A percentile compares a stretch with the other conserved stretches of the same genome.
These are phyloP conservation scores for Noctua comes DNA, from an alignment of 2,888 invertebrate genomes.

Conservation along the genomic window DNA sequence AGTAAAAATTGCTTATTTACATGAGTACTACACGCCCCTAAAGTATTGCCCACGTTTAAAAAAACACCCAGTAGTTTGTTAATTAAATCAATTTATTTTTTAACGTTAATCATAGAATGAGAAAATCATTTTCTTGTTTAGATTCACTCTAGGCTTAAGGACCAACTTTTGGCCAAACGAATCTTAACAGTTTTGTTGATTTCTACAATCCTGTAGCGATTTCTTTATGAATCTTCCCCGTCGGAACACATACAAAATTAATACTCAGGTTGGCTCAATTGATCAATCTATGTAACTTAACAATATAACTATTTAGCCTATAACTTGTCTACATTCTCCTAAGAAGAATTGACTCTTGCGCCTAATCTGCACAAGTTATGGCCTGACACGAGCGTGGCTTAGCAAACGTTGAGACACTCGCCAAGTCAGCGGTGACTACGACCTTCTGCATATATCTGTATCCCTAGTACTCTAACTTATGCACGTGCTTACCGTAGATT, in stretches of 20 bases:
- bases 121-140: no score
- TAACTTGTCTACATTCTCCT: background rate
- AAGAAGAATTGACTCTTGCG: background rate
- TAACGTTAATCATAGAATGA: no score
- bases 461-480: background rate
- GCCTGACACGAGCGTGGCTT: slow-evolving; percentile 3
- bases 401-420: slow-evolving; percentile 10
- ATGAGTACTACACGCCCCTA: no score
- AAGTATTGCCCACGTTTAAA: no score
- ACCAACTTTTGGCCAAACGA: no score
- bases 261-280: background rate
- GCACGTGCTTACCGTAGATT: background rate
- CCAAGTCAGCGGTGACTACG: background rate
- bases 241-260: background rate
- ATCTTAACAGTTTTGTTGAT: no score
- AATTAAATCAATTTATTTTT: no score
- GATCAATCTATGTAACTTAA: background rate
- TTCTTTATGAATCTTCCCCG: background rate
- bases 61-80: no score
- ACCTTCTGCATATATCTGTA: slow-evolving; percentile 13
- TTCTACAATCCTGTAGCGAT: no score
- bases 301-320: background rate
- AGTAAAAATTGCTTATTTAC: no score
- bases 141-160: no score
- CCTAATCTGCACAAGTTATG: slow-evolving; percentile 28